Conservation (phyloP, 2,888 invertebrate genomes). For the Aporophyla lueneburgensis region DNA sequence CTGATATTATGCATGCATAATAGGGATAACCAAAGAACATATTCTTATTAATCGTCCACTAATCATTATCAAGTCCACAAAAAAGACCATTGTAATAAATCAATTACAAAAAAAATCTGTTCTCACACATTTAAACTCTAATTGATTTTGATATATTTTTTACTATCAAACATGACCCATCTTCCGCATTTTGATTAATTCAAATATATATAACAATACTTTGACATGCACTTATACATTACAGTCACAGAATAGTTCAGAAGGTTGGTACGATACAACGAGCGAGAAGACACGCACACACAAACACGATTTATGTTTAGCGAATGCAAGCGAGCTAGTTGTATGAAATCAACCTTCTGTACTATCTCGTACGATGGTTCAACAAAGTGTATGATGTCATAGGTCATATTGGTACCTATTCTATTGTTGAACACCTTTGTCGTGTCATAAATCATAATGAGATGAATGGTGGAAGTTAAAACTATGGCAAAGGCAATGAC, state of each 20-base stretch:
- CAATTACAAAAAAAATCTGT: constrained; percentile 35
- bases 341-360: background rate
- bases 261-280: background rate
- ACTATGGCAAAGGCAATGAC: constrained; percentile 73
- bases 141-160: constrained; percentile 66
- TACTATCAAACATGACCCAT: constrained; percentile 61
- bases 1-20: background rate
- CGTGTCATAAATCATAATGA: constrained; percentile 78
- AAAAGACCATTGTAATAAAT: constrained; percentile 44
- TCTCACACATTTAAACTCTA: constrained; percentile 56
- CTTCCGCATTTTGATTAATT: constrained; percentile 75
- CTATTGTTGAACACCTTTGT: constrained; percentile 77
- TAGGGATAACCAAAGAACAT: constrained; percentile 5
- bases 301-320: background rate
- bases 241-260: constrained; percentile 33
- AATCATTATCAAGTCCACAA: constrained; percentile 23
- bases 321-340: background rate
- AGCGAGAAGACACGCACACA: background rate
- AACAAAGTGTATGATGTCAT: constrained; percentile 83
- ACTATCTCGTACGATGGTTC: constrained; percentile 28
- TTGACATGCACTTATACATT: constrained; percentile 76
- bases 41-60: constrained; percentile 8
- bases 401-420: constrained; percentile 79
- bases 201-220: constrained; percentile 72
- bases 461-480: constrained; percentile 75